Evolutionary conservation across 2,113 vertebrate genomes (phyloP), one percentile per base, ranked within the genome.

Genomic region (Zosterops hypoxanthus): DNA sequence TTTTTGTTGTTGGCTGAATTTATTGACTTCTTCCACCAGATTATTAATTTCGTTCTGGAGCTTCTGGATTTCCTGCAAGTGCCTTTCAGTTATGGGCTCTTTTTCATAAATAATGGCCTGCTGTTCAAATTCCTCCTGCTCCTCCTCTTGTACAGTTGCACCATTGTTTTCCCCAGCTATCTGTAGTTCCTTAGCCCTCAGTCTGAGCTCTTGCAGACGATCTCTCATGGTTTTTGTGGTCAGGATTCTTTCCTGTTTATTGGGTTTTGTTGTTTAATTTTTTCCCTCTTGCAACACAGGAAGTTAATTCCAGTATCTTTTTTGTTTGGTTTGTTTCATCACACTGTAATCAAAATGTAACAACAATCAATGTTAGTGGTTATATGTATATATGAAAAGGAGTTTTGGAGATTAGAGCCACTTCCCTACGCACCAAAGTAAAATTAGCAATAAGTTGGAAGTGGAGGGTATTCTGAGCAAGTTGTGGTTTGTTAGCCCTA

Each of bases 21-120:
- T 98, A 29, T 95, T 95, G 78, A 99, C 99, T 96, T 99, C 98
- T 2, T 96, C 97, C 42, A 98, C 98, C 84, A 99, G 97, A 14
- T 94, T 96, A 22, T 97, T 98, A 72, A 99, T 98, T 80, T 98
- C 98, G 28, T 98, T 98, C 88, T 98, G 98, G 82, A 99, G 98
- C 77, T 97, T 97, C 73, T 99, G 98, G 70, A 98, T 98, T 86
- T 99, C 98, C 1, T 98, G 96, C 65, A 99, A 96, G 77, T 99
- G 98, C 91, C 98, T 98, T 73, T 99, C 98, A 81, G 99, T 97
- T 80, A 99, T 47, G 20, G 99, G 99, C 82, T 99, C 99, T 86
- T 96, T 98, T 88, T 99, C 99, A 57, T 99, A 99, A 92, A 99
- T 97, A 85, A 99, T 98, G 55, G 99, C 99, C 96, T 99, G 98